These are phyloP conservation scores for Callipepla californica DNA, from an alignment of 2,113 vertebrate species.

Conservation along the genomic window DNA sequence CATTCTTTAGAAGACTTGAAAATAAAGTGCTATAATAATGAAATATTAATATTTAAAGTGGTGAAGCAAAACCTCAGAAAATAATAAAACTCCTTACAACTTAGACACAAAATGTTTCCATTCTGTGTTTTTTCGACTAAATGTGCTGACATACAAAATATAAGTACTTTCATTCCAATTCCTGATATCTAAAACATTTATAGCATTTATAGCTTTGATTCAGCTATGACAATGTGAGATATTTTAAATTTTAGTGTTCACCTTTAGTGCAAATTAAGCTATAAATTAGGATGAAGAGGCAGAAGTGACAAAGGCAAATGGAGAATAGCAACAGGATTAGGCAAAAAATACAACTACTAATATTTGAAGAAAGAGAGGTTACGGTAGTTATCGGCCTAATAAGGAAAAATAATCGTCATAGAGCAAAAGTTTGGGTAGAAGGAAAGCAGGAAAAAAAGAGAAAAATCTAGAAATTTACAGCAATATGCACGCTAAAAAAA, in stretches of 20 bases:
- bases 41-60: constrained; percentile 66
- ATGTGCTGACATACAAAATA: not conserved
- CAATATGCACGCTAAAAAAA: not conserved
- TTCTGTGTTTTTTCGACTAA: not conserved
- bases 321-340: not conserved
- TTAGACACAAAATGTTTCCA: not conserved
- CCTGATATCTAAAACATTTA: not conserved
- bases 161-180: not conserved
- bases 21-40: constrained; percentile 44
- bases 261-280: not conserved
- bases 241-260: not conserved
- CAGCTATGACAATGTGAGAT: not conserved
- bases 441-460: not conserved
- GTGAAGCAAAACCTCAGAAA: constrained; percentile 6
- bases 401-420: not conserved
- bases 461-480: not conserved
- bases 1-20: not conserved
- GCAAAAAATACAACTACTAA: not conserved
- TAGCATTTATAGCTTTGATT: not conserved
- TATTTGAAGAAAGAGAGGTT: not conserved
- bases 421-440: not conserved
- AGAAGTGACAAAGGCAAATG: not conserved
- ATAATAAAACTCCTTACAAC: not conserved
- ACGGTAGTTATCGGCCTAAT: not conserved
- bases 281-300: not conserved